Evolutionary conservation across 2,797 vertebrate genomes (phyloP).

Genomic region (Coregonus ussuriensis): DNA sequence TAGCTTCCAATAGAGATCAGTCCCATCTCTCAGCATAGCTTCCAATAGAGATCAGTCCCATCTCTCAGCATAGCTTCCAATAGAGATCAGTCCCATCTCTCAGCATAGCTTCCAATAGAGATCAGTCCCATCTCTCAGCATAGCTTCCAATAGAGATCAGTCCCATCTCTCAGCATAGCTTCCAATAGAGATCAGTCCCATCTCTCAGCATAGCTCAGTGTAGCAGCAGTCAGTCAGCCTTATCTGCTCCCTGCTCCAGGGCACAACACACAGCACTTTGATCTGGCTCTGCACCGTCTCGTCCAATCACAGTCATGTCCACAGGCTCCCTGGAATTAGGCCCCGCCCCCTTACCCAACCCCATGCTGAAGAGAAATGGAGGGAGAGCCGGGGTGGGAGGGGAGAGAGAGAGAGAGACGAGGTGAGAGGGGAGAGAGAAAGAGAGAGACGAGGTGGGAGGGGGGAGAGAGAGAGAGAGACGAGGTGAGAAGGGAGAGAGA

Average conservation of each 20-base stretch:
- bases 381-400: neutral
- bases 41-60: no score
- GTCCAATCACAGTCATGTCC: slow-evolving; percentile 42
- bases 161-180: no score
- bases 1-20: no score
- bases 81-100: no score
- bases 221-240: slow-evolving; percentile 18
- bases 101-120: no score
- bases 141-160: no score
- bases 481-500: neutral
- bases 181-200: no score
- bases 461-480: neutral
- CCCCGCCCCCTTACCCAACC: slow-evolving; percentile 16
- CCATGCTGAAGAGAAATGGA: neutral
- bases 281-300: slow-evolving; percentile 40
- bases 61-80: no score
- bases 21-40: no score
- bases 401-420: neutral
- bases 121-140: no score
- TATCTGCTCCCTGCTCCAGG: slow-evolving; percentile 31
- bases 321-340: slow-evolving; percentile 7
- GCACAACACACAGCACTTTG: slow-evolving; percentile 45
- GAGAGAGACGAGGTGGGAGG: neutral
- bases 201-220: neutral
- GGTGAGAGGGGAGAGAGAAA: neutral